phyloP scores from a whole-genome alignment of 1,140 invertebrate species.

The Drosophila prosaltans region DNA sequence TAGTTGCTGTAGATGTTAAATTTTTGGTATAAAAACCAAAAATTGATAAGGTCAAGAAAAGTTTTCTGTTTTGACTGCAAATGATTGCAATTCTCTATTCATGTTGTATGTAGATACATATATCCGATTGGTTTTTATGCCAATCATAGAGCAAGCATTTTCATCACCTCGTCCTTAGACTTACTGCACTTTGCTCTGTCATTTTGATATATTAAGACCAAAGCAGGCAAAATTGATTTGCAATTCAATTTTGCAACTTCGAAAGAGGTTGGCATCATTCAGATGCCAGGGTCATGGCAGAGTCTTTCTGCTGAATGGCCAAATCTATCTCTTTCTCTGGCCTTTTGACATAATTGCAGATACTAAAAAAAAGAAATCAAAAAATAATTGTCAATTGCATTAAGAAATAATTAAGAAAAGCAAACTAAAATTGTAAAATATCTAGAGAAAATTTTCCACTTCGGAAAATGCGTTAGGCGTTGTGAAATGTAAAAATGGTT shows the following conservation, averaged over 20 bases:
- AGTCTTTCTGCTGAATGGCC: neutral
- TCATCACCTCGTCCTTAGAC: neutral
- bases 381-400: slow-evolving; percentile 1
- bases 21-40: no score
- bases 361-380: neutral
- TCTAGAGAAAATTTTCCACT: neutral
- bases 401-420: neutral
- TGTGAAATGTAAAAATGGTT: neutral
- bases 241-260: slow-evolving; percentile 49
- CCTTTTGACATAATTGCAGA: slow-evolving; percentile 7
- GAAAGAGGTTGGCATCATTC: neutral
- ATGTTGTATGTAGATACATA: no score
- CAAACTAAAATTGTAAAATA: slow-evolving; percentile 4
- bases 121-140: no score
- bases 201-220: slow-evolving; percentile 35
- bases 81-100: no score
- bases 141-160: neutral
- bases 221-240: slow-evolving; percentile 47
- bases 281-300: neutral
- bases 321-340: no score
- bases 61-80: no score
- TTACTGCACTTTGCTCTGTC: slow-evolving; percentile 6
- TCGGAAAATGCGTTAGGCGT: neutral
- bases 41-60: no score
- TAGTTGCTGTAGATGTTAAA: no score